Conservation (phyloP, 2,888 invertebrate genomes). For the Tetheella fluctuosa region DNA sequence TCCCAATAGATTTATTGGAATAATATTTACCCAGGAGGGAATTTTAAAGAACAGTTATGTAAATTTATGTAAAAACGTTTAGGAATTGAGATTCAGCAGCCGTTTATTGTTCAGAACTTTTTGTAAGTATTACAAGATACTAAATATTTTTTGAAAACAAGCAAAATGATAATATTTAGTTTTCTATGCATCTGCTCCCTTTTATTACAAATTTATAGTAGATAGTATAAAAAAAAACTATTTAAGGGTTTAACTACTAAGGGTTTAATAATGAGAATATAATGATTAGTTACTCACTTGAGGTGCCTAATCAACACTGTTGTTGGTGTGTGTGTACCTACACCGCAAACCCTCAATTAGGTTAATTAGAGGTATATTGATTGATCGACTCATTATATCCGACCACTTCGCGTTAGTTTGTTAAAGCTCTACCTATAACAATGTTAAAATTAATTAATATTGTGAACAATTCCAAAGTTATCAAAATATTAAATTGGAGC, state of each 20-base stretch:
- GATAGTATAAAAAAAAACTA: too few relatives aligned
- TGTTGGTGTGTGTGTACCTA: background rate
- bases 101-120: background rate
- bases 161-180: too few relatives aligned
- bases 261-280: too few relatives aligned
- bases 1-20: slow-evolving; percentile 12
- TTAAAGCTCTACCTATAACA: background rate
- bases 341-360: background rate
- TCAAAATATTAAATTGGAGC: background rate
- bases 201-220: too few relatives aligned
- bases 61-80: slow-evolving; percentile 14
- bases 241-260: too few relatives aligned
- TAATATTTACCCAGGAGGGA: slow-evolving; percentile 14
- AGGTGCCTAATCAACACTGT: background rate
- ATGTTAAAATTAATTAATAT: background rate
- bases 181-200: too few relatives aligned
- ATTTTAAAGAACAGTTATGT: slow-evolving; percentile 12
- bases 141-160: too few relatives aligned
- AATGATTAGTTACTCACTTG: too few relatives aligned
- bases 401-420: background rate
- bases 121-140: too few relatives aligned
- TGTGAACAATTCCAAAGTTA: background rate
- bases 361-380: slow-evolving; percentile 4
- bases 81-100: slow-evolving; percentile 9
- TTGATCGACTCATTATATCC: background rate